phyloP scores from a whole-genome alignment of 2,113 vertebrate genomes.

The Podarcis cretensis region DNA sequence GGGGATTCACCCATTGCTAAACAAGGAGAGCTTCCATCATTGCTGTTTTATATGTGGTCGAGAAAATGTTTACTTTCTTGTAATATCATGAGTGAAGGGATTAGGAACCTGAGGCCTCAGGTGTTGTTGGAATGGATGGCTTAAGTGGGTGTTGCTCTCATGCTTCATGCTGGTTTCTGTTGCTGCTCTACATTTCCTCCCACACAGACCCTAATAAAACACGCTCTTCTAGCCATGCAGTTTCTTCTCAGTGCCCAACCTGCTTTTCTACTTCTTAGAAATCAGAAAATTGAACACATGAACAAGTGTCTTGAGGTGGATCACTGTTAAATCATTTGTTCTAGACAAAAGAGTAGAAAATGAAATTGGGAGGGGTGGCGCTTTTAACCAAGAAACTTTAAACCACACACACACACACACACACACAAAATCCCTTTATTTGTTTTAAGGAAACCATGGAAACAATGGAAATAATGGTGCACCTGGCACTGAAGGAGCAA shows the following conservation, averaged over 20 bases:
- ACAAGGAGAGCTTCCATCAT: background rate
- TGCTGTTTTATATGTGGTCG: background rate
- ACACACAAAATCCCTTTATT: slow-evolving; percentile 15
- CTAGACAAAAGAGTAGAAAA: background rate
- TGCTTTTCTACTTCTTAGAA: background rate
- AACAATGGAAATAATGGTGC: slow-evolving; percentile 87
- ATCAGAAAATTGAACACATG: background rate
- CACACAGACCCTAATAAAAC: background rate
- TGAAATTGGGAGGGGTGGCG: background rate
- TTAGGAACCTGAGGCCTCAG: background rate
- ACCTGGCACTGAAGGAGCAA: slow-evolving; percentile 81
- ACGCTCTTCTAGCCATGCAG: background rate
- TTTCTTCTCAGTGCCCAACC: background rate
- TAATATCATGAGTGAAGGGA: background rate
- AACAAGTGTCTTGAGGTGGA: background rate
- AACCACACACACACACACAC: no score
- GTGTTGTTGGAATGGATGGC: background rate
- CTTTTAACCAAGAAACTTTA: background rate
- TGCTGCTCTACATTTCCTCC: background rate
- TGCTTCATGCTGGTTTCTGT: background rate
- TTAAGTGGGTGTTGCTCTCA: background rate
- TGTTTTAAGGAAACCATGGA: slow-evolving; percentile 81
- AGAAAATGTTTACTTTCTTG: background rate
- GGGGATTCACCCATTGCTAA: background rate
- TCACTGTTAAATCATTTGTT: background rate